A percentile compares a stretch with the other conserved stretches of the same genome.
These are phyloP conservation scores for Xerus rutilus DNA, from an alignment of 2,797 vertebrate genomes.

Conservation along the genomic window DNA sequence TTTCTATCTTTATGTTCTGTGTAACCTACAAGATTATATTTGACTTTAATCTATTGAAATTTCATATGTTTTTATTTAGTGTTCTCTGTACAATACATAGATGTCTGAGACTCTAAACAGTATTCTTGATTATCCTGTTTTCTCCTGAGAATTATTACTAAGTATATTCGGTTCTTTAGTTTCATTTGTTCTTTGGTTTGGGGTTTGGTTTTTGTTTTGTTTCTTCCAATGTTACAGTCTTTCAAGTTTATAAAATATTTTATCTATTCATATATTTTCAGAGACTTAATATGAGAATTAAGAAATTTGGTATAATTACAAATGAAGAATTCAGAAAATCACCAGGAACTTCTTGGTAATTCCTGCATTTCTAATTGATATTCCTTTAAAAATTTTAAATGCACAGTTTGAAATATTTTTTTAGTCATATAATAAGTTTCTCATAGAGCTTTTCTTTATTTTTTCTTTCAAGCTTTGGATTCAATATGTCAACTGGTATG, in stretches of 20 bases:
- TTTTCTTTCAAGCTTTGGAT: slow-evolving; percentile 68
- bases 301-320: slow-evolving; percentile 70
- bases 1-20: not conserved
- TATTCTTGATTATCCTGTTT: not conserved
- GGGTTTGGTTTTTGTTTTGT: not conserved
- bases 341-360: slow-evolving; percentile 66
- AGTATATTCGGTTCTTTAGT: not conserved
- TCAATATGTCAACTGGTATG: slow-evolving; percentile 49
- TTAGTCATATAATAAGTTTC: slow-evolving; percentile 46
- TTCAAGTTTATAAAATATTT: slow-evolving; percentile 40
- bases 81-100: not conserved
- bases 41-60: not conserved
- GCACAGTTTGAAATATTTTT: slow-evolving; percentile 35
- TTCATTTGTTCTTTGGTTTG: not conserved
- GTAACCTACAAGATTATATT: not conserved
- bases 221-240: not conserved
- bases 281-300: slow-evolving; percentile 73
- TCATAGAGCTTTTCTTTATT: slow-evolving; percentile 33
- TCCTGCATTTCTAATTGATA: slow-evolving; percentile 30
- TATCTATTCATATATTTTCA: slow-evolving; percentile 51
- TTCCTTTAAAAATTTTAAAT: not conserved
- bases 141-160: not conserved
- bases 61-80: not conserved
- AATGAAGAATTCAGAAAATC: slow-evolving; percentile 72
- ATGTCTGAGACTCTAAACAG: not conserved